Base-by-base conservation (phyloP, 1,140 invertebrate species). In the Ctenoplectra terminalis region DNA sequence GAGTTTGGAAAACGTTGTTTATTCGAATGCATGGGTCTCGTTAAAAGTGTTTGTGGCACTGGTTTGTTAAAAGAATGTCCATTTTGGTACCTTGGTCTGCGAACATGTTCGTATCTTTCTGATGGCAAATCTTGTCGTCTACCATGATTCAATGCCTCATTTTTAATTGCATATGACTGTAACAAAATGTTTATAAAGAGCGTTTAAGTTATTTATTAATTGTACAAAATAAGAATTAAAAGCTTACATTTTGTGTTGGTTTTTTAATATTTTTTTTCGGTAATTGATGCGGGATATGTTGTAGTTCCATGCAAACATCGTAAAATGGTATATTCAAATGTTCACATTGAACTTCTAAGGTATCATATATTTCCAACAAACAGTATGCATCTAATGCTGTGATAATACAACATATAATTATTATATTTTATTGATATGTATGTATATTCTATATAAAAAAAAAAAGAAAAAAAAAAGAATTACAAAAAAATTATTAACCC, bases 381-480 rank as follows among this genome's bases (percentile, higher is more conserved):
- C 97, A 97, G 93, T 95, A 96, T 5, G 97, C 97, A 94, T 98
- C 97, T 40, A 97, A 89, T 43, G 97, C 97, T 95, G 88, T 15
- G 91, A 92, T 77, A 82, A 87, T 43, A 86, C 64, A 82, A 75
- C 52, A 37, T 43, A 46, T 70, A 58, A n/a, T 48, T 66, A 61
- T 58, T 46, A 52, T 60, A 1, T 40, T 46, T 61, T 5, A 67
- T 26, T 40, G n/a, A 29, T 34, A 20, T 46, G 13, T 15, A 17
- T 15, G 9, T 4, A 56, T 71, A 26, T 48, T 31, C 60, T 26
- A 50, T 26, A 54, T 61, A 26, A 29, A 52, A 17, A 71, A 40
- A 60, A n/a, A n/a, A n/a, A n/a, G n/a, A n/a, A n/a, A n/a, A n/a
- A n/a, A n/a, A n/a, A n/a, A n/a, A n/a, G n/a, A n/a, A n/a, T n/a